Conservation (phyloP, 2,797 vertebrate genomes). For the Miopithecus talapoin region DNA sequence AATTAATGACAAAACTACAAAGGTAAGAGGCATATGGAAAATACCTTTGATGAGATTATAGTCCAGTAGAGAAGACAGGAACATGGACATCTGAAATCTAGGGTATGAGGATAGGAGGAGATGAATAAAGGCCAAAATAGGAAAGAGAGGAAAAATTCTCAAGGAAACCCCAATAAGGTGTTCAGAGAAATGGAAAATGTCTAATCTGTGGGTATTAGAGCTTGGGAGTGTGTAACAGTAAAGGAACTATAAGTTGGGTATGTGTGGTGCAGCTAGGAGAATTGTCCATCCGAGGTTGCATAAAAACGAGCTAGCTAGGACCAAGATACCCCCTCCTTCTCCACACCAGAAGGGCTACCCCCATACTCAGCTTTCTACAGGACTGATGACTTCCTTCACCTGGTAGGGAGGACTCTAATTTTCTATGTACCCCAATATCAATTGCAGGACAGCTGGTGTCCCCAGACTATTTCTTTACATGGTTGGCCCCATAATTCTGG, state of each 20-base stretch:
- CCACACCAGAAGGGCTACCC: neutral
- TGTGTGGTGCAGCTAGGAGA: neutral
- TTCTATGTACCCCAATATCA: neutral
- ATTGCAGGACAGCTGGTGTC: neutral
- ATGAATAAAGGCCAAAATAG: neutral
- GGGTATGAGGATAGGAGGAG: neutral
- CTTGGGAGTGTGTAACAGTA: neutral
- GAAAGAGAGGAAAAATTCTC: neutral
- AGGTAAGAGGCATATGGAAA: neutral
- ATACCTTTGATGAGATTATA: neutral
- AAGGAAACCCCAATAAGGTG: neutral
- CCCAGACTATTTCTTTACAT: neutral
- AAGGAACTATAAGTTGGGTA: neutral
- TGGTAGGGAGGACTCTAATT: neutral
- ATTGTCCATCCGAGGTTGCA: neutral
- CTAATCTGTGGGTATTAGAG: neutral
- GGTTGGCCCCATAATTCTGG: neutral
- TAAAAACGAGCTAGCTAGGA: neutral
- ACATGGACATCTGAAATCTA: neutral
- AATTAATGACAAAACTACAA: neutral
- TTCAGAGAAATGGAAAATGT: neutral
- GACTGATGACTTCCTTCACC: neutral
- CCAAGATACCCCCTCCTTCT: neutral
- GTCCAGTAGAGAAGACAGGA: neutral
- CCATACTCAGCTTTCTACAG: neutral